These are phyloP conservation scores for Bombus fervidus DNA, from an alignment of 1,140 invertebrate genomes.

Conservation along the genomic window DNA sequence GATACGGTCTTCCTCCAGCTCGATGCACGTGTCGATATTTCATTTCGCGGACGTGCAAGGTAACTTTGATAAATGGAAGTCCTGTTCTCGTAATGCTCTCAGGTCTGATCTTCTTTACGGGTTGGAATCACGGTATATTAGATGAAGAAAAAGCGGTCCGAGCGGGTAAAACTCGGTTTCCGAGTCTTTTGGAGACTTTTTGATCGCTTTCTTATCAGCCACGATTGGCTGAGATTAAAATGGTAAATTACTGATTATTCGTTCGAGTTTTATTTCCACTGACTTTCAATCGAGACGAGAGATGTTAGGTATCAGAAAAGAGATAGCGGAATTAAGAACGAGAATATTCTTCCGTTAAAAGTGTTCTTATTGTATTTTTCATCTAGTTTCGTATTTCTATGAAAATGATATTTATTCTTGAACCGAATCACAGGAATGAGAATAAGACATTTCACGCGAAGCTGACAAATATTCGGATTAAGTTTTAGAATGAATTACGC, in stretches of 20 bases:
- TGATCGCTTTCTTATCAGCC: background rate
- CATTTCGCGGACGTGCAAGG: slow-evolving; percentile 19
- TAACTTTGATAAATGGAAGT: slow-evolving; percentile 27
- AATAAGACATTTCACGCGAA: too few relatives aligned
- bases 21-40: slow-evolving; percentile 31
- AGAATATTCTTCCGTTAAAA: too few relatives aligned
- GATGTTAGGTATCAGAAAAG: too few relatives aligned
- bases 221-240: background rate
- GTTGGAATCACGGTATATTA: slow-evolving; percentile 17
- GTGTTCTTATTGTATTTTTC: too few relatives aligned
- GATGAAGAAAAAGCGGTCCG: background rate
- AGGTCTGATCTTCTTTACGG: background rate
- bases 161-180: background rate
- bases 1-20: background rate
- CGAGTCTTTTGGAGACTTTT: background rate
- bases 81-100: background rate
- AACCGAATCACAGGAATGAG: too few relatives aligned
- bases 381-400: too few relatives aligned
- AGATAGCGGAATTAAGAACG: too few relatives aligned
- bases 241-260: background rate
- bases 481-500: too few relatives aligned
- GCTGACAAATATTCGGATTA: too few relatives aligned
- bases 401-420: too few relatives aligned
- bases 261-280: background rate
- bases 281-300: background rate